Conservation (phyloP, 2,797 vertebrate species). For the Melanotaenia maccullochi region DNA sequence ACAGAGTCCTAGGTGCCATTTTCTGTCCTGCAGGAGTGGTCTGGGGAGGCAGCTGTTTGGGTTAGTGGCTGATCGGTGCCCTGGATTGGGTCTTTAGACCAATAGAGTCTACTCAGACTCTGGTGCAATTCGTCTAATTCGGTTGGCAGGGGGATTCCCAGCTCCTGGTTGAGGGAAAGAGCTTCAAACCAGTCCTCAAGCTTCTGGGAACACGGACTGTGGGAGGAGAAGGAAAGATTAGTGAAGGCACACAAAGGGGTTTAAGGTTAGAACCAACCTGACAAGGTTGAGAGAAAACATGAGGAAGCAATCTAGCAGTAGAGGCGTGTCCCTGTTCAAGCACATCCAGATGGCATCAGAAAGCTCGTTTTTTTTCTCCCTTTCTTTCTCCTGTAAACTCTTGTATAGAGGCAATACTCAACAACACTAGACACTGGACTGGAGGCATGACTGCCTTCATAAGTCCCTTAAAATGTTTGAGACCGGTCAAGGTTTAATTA, state of each 20-base stretch:
- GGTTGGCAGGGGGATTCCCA: slow-evolving; percentile 92
- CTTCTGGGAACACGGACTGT: slow-evolving; percentile 93
- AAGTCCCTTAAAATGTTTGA: too few species aligned
- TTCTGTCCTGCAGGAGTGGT: slow-evolving; percentile 66
- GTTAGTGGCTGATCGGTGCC: slow-evolving; percentile 31
- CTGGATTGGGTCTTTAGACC: slow-evolving; percentile 77
- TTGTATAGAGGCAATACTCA: background rate
- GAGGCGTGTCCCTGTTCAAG: slow-evolving; percentile 32
- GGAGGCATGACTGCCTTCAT: too few species aligned
- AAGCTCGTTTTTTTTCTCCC: slow-evolving; percentile 19
- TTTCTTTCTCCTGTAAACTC: background rate
- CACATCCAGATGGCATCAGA: slow-evolving; percentile 44
- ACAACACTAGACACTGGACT: background rate
- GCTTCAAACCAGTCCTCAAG: slow-evolving; percentile 95
- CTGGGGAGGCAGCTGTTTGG: slow-evolving; percentile 72
- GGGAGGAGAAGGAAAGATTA: slow-evolving; percentile 8
- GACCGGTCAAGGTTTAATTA: too few species aligned
- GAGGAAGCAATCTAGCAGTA: slow-evolving; percentile 59
- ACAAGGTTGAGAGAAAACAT: slow-evolving; percentile 53
- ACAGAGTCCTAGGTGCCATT: slow-evolving; percentile 61
- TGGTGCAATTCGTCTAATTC: slow-evolving; percentile 95
- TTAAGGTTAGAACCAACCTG: slow-evolving; percentile 54
- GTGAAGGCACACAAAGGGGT: slow-evolving; percentile 22
- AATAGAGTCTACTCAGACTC: slow-evolving; percentile 84
- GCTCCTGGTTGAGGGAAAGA: slow-evolving; percentile 90